These are phyloP conservation scores for Bellardia bayeri DNA, from an alignment of 2,888 invertebrate species.

Conservation along the genomic window DNA sequence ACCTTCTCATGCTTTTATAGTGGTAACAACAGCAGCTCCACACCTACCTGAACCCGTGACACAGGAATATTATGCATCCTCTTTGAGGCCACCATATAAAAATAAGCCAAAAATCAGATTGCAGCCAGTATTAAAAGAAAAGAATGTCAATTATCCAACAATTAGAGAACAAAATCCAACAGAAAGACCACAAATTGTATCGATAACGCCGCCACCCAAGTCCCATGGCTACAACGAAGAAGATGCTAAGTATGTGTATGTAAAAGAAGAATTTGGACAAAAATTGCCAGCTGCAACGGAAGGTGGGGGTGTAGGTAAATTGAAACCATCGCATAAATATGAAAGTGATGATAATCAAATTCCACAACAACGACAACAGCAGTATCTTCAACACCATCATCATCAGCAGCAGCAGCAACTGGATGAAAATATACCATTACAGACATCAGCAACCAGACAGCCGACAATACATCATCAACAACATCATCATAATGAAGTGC, in stretches of 20 bases:
- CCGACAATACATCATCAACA: conserved; percentile 36
- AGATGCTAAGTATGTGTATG: conserved; percentile 66
- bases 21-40: conserved; percentile 80
- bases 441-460: conserved; percentile 57
- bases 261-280: conserved; percentile 71
- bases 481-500: conserved; percentile 16
- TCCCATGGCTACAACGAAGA: conserved; percentile 55
- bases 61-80: conserved; percentile 76
- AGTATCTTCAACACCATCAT: conserved; percentile 45
- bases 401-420: conserved; percentile 29
- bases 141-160: conserved; percentile 69
- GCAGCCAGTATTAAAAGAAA: conserved; percentile 76
- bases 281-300: conserved; percentile 68
- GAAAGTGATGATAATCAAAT: conserved; percentile 71
- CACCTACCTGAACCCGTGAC: conserved; percentile 56
- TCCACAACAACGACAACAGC: conserved; percentile 64
- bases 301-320: conserved; percentile 74
- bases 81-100: conserved; percentile 79
- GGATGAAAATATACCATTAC: conserved; percentile 55
- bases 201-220: conserved; percentile 57
- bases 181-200: conserved; percentile 53
- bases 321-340: conserved; percentile 79
- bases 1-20: conserved; percentile 77
- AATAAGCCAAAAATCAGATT: conserved; percentile 80
- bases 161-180: conserved; percentile 68